These are phyloP conservation scores for Calyptomena viridis DNA, from an alignment of 2,113 vertebrate species.

Conservation along the genomic window DNA sequence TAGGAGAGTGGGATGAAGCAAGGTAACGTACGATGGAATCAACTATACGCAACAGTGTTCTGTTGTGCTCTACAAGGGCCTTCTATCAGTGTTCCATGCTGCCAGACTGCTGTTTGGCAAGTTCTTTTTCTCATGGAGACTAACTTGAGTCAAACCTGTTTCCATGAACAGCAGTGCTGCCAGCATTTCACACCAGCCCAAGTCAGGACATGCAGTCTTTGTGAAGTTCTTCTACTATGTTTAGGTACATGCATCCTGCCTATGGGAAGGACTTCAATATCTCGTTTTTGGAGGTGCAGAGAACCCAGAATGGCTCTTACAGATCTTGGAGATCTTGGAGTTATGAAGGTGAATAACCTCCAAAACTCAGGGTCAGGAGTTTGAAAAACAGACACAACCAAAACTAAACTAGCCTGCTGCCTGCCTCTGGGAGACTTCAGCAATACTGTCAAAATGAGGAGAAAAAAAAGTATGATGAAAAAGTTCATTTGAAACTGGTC, in stretches of 20 bases:
- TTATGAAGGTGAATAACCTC: neutral
- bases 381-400: neutral
- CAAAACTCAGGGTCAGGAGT: neutral
- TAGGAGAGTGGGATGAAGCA: neutral
- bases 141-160: neutral
- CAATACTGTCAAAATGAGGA: neutral
- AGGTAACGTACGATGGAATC: neutral
- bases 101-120: neutral
- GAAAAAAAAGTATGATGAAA: neutral
- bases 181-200: neutral
- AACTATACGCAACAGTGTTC: neutral
- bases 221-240: neutral
- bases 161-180: neutral
- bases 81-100: neutral
- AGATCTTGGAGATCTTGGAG: neutral
- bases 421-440: neutral
- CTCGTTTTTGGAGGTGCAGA: neutral
- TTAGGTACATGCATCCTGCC: neutral
- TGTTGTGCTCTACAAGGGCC: neutral
- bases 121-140: neutral
- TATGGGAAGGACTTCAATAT: neutral
- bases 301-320: neutral
- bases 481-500: neutral
- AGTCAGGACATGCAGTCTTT: neutral
- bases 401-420: neutral